phyloP scores from a whole-genome alignment of 2,797 vertebrate genomes.

The Aldrovandia affinis region DNA sequence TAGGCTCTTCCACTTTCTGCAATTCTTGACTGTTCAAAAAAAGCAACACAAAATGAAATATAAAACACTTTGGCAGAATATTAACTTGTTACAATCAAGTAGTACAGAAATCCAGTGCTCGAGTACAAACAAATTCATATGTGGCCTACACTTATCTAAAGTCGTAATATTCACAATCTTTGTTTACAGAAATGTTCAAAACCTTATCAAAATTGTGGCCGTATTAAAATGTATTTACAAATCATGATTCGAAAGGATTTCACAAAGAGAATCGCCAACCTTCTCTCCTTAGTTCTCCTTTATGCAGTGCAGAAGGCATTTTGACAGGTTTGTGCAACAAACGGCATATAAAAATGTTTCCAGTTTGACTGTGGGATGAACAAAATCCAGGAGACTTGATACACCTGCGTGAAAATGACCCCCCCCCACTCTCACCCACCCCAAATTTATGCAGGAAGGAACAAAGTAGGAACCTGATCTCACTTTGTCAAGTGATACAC shows the following conservation, averaged over 20 bases:
- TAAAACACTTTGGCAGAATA: conserved; percentile 72
- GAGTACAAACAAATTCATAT: conserved; percentile 78
- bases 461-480: conserved; percentile 15
- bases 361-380: conserved; percentile 70
- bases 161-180: conserved; percentile 77
- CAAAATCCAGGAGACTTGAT: conserved; percentile 37
- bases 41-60: conserved; percentile 59
- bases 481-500: conserved; percentile 31
- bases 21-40: conserved; percentile 32
- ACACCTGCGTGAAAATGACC: conserved; percentile 58
- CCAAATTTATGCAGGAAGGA: conserved; percentile 10
- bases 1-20: conserved; percentile 7
- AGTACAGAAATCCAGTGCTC: conserved; percentile 60
- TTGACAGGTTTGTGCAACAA: conserved; percentile 76
- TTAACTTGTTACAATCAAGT: conserved; percentile 61
- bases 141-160: conserved; percentile 76
- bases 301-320: conserved; percentile 70
- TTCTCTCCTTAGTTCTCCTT: conserved; percentile 49
- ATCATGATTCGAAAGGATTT: conserved; percentile 68
- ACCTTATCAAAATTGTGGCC: conserved; percentile 76
- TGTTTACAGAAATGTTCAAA: conserved; percentile 72
- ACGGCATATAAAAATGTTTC: conserved; percentile 70
- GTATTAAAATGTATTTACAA: conserved; percentile 83
- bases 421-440: conserved; percentile 32
- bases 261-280: conserved; percentile 26